phyloP scores from a whole-genome alignment of 2,888 invertebrate genomes.

The Macaria liturata region DNA sequence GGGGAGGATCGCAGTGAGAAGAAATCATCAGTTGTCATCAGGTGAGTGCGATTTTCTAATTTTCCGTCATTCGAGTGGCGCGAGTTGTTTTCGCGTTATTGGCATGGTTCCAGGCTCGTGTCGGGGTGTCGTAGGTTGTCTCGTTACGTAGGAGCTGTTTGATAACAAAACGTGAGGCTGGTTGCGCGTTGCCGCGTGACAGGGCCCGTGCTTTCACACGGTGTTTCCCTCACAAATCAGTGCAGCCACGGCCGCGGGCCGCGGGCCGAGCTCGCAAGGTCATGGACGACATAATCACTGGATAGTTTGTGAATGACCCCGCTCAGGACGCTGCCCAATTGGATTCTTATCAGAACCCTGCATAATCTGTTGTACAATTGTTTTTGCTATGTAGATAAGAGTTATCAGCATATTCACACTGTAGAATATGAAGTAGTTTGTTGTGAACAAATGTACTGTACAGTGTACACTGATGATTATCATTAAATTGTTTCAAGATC shows the following conservation, averaged over 20 bases:
- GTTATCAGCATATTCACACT: constrained; percentile 3
- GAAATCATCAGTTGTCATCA: constrained; percentile 73
- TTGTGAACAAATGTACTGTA: no score
- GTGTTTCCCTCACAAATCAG: constrained; percentile 25
- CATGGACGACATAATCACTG: constrained; percentile 28
- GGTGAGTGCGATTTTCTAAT: constrained; percentile 61
- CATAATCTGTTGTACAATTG: constrained; percentile 9
- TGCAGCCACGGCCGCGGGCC: constrained; percentile 9
- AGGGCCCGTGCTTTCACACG: constrained; percentile 20
- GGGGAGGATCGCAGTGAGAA: constrained; percentile 74
- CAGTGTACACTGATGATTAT: no score
- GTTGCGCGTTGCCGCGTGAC: constrained; percentile 36
- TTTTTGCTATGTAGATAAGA: constrained; percentile 13
- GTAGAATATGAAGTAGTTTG: no score
- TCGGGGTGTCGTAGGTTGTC: constrained; percentile 41
- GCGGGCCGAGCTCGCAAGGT: constrained; percentile 34
- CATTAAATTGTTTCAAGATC: no score
- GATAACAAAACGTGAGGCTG: constrained; percentile 66
- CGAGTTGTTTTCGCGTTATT: constrained; percentile 54
- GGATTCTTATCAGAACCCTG: constrained; percentile 21
- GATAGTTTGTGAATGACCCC: constrained; percentile 25
- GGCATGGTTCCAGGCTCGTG: constrained; percentile 65
- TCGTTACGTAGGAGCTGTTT: constrained; percentile 55
- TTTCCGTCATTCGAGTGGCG: constrained; percentile 2
- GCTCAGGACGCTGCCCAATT: constrained; percentile 20